Conservation (phyloP, 2,113 vertebrate genomes). For the Eclectus roratus region DNA sequence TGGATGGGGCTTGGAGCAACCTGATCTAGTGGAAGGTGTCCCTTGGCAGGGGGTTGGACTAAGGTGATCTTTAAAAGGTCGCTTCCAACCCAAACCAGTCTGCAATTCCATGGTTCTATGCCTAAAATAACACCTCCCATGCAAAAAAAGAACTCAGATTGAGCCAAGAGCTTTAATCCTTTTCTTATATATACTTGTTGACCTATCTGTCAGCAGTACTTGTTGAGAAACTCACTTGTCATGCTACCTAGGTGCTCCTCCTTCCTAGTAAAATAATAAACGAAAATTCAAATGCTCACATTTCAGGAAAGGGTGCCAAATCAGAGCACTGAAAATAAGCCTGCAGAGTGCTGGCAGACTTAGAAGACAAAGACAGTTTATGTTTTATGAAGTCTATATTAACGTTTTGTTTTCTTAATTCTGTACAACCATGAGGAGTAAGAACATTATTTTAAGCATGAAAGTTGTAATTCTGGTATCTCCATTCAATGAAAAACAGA, state of each 20-base stretch:
- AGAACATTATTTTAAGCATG: neutral
- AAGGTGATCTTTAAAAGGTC: neutral
- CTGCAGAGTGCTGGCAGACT: neutral
- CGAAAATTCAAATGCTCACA: neutral
- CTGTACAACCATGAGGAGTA: neutral
- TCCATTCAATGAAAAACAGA: neutral
- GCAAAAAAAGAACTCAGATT: neutral
- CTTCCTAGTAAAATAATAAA: neutral
- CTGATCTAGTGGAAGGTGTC: neutral
- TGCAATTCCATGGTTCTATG: neutral
- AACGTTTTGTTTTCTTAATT: conserved; percentile 15
- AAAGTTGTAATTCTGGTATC: neutral
- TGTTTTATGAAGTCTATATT: neutral
- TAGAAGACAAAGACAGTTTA: neutral
- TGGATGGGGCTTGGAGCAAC: neutral
- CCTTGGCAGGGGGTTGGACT: neutral
- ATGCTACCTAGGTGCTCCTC: neutral
- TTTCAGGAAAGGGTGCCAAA: neutral
- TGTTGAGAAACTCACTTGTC: neutral
- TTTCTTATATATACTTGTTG: neutral
- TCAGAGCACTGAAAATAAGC: neutral
- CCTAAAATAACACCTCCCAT: neutral
- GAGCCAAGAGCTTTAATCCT: neutral
- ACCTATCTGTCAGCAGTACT: neutral
- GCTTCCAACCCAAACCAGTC: neutral